phyloP scores from a whole-genome alignment of 2,888 invertebrate species.

The Mylabris sibirica region DNA sequence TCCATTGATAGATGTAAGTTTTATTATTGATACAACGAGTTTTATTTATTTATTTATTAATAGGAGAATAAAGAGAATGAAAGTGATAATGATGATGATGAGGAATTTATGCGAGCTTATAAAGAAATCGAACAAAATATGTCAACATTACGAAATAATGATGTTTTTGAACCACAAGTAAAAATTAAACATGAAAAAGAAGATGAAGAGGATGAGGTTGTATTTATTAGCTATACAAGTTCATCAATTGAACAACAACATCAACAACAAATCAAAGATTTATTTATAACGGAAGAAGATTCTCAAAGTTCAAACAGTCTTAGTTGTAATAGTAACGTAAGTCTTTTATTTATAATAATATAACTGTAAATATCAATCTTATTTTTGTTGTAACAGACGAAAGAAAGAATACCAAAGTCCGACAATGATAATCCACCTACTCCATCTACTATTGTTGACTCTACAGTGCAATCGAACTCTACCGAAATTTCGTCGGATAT shows the following conservation, averaged over 20 bases:
- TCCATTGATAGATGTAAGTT: constrained; percentile 16
- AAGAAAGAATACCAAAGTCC: neutral
- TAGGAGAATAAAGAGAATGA: constrained; percentile 3
- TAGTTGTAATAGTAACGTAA: neutral
- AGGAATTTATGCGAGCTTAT: constrained; percentile 26
- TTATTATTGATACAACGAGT: neutral
- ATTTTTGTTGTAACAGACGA: neutral
- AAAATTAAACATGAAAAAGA: constrained; percentile 29
- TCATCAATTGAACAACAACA: neutral
- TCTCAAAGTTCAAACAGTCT: neutral
- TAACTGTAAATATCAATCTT: neutral
- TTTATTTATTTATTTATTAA: neutral
- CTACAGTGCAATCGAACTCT: neutral
- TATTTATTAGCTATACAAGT: constrained; percentile 10
- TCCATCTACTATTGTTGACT: neutral
- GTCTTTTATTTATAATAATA: neutral
- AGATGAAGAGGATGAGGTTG: constrained; percentile 38
- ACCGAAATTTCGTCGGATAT: neutral
- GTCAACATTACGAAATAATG: constrained; percentile 7
- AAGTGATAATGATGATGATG: constrained; percentile 21
- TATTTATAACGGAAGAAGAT: neutral
- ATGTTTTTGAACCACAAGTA: constrained; percentile 26
- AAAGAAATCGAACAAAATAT: constrained; percentile 26
- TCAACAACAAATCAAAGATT: neutral
- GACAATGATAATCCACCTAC: neutral